phyloP scores from a whole-genome alignment of 2,888 invertebrate genomes.

The Rhimphoctona megacephalus region DNA sequence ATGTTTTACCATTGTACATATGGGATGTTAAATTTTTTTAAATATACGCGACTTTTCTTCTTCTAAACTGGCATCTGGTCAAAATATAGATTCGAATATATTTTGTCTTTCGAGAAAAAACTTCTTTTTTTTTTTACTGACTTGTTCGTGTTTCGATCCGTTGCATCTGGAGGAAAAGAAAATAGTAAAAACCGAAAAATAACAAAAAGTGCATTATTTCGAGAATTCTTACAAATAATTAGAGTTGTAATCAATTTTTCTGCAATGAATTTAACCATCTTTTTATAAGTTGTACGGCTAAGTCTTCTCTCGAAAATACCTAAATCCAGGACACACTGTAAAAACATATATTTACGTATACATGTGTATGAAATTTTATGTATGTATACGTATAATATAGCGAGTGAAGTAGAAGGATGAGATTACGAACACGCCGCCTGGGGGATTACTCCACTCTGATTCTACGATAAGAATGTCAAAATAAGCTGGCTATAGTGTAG shows the following conservation, averaged over 20 bases:
- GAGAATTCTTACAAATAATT: too few species aligned
- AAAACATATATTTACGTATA: not conserved
- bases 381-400: conserved; percentile 6
- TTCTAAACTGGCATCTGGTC: not conserved
- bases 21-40: too few species aligned
- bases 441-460: conserved; percentile 83
- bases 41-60: not conserved
- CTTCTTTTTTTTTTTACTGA: not conserved
- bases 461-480: conserved; percentile 84
- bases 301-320: not conserved
- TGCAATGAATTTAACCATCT: not conserved
- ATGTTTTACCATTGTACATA: too few species aligned
- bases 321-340: not conserved
- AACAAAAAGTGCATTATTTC: too few species aligned
- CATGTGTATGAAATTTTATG: not conserved
- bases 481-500: conserved; percentile 79
- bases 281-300: not conserved
- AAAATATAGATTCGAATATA: not conserved
- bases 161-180: not conserved
- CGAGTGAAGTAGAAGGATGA: conserved; percentile 73
- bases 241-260: not conserved
- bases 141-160: not conserved
- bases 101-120: not conserved
- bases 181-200: not conserved
- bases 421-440: conserved; percentile 82